Evolutionary conservation across 2,888 invertebrate genomes (phyloP).

Genomic region (Epicampocera succincta): DNA sequence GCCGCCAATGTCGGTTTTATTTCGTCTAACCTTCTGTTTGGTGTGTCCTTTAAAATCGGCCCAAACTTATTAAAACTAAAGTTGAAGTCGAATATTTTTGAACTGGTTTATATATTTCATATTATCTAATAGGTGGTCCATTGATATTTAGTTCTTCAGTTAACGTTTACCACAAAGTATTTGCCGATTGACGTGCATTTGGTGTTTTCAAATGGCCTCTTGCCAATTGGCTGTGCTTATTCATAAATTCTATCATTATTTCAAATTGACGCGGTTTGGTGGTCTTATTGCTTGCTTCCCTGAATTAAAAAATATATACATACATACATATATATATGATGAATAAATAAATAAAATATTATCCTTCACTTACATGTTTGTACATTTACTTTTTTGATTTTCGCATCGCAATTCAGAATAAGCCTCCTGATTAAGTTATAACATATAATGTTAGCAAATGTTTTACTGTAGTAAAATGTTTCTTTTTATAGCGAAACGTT

Average conservation of each 20-base stretch:
- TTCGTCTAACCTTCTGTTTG: not conserved
- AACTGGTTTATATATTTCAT: constrained; percentile 7
- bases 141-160: not conserved
- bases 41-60: constrained; percentile 8
- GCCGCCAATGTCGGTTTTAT: constrained; percentile 5
- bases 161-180: not conserved
- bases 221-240: constrained; percentile 11
- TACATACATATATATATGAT: no score
- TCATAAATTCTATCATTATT: constrained; percentile 24
- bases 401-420: no score
- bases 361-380: no score
- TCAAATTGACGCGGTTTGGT: constrained; percentile 8
- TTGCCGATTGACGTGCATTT: constrained; percentile 15
- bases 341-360: no score
- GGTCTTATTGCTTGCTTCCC: not conserved
- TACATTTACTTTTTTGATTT: no score
- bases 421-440: no score
- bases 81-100: not conserved
- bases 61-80: constrained; percentile 8
- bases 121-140: not conserved
- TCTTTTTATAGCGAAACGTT: no score
- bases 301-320: no score
- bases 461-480: no score
- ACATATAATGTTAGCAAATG: no score
- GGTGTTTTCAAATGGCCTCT: constrained; percentile 22